Evolutionary conservation across 1,140 invertebrate genomes (phyloP).

Genomic region (Vollenhovia emeryi): DNA sequence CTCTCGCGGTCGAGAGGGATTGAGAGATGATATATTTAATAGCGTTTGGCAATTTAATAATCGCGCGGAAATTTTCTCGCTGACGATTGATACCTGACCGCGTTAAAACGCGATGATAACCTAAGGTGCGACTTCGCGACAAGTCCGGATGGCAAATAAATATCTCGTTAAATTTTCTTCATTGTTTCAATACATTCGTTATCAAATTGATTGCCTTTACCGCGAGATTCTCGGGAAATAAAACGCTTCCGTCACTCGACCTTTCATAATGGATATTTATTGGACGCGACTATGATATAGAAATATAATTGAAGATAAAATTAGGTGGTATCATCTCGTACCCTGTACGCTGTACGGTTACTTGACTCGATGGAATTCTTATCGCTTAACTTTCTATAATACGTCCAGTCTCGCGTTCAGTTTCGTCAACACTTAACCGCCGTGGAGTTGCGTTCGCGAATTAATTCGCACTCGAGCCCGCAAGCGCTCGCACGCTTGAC

Average conservation of each 20-base stretch:
- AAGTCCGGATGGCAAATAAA: neutral
- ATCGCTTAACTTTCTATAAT: constrained; percentile 1
- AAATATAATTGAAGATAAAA: neutral
- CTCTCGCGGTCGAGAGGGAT: neutral
- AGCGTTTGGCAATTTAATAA: constrained; percentile 7
- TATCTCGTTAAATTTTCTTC: neutral
- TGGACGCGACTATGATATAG: neutral
- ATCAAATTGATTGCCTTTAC: neutral
- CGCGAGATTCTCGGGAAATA: neutral
- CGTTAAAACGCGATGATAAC: neutral
- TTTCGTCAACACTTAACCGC: neutral
- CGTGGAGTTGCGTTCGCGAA: neutral
- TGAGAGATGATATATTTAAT: constrained; percentile 37
- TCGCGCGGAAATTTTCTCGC: neutral
- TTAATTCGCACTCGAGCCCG: constrained; percentile 8
- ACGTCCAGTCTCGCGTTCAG: neutral
- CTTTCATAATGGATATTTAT: neutral
- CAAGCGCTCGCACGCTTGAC: neutral
- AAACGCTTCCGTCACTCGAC: neutral
- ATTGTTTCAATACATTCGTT: neutral
- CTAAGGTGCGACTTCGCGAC: neutral
- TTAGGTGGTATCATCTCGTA: neutral
- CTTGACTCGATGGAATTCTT: neutral
- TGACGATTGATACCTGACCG: neutral
- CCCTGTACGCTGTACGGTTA: neutral